phyloP scores from a whole-genome alignment of 2,888 invertebrate genomes.

The Beris morrisii region DNA sequence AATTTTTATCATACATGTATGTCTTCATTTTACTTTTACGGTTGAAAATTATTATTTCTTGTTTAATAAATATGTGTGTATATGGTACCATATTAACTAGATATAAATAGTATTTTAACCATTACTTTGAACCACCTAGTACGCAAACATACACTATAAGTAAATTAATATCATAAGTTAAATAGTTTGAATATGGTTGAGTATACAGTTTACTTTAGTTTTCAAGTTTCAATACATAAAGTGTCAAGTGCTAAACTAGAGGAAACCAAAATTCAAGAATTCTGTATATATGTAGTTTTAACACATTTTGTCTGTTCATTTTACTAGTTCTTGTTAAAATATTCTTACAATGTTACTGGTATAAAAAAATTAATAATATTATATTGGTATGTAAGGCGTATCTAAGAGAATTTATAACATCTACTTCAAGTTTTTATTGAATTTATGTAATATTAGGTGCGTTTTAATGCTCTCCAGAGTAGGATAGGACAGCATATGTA shows the following conservation, averaged over 20 bases:
- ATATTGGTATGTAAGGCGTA: too few species aligned
- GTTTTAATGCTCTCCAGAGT: too few species aligned
- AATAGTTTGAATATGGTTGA: constrained; percentile 13
- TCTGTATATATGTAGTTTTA: too few species aligned
- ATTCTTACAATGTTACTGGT: too few species aligned
- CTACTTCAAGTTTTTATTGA: too few species aligned
- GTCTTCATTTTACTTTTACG: constrained; percentile 12
- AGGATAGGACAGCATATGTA: too few species aligned
- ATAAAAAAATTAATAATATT: too few species aligned
- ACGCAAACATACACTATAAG: constrained; percentile 23
- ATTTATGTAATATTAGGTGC: too few species aligned
- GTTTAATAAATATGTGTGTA: constrained; percentile 29
- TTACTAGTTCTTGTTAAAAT: too few species aligned
- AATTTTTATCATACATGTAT: constrained; percentile 23
- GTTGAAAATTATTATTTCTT: constrained; percentile 22
- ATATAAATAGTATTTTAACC: constrained; percentile 14
- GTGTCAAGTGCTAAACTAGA: constrained; percentile 26
- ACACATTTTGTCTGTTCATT: too few species aligned
- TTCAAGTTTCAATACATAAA: constrained; percentile 23
- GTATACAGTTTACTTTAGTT: constrained; percentile 7
- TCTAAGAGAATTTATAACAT: too few species aligned
- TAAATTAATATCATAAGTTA: constrained; percentile 20
- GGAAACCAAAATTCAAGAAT: constrained; percentile 18
- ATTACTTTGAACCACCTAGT: constrained; percentile 26
- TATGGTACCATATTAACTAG: constrained; percentile 17